Evolutionary conservation across 1,140 invertebrate species (phyloP).

Genomic region (Leucophenga varia): DNA sequence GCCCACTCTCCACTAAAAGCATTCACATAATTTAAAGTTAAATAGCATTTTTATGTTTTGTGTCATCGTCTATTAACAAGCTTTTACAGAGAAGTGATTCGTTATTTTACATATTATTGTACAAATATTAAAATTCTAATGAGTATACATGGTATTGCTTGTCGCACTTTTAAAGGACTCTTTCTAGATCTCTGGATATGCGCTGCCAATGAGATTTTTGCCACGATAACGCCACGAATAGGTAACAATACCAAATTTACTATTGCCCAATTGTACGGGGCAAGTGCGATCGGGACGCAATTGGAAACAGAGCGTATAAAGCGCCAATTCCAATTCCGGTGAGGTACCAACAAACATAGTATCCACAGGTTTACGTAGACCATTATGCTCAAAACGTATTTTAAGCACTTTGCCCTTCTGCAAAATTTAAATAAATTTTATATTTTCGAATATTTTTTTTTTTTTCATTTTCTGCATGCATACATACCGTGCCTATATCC

Average conservation of each 20-base stretch:
- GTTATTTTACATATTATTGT: too few relatives aligned
- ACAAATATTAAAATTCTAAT: too few relatives aligned
- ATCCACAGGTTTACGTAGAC: constrained; percentile 73
- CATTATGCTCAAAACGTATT: constrained; percentile 73
- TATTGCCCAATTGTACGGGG: constrained; percentile 69
- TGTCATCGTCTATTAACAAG: too few relatives aligned
- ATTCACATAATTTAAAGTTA: too few relatives aligned
- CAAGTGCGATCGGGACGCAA: constrained; percentile 70
- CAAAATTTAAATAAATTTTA: constrained; percentile 44
- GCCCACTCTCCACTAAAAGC: too few relatives aligned
- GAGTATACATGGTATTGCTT: too few relatives aligned
- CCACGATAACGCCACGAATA: constrained; percentile 72
- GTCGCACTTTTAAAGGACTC: too few relatives aligned
- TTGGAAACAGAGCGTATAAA: constrained; percentile 85
- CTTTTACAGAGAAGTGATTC: too few relatives aligned
- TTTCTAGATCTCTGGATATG: constrained; percentile 78
- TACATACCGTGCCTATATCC: constrained; percentile 70
- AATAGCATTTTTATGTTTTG: too few relatives aligned
- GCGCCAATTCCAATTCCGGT: constrained; percentile 88
- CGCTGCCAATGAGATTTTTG: constrained; percentile 76
- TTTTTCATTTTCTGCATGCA: background rate
- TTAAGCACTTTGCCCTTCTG: constrained; percentile 81
- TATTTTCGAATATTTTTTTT: background rate
- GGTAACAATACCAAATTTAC: constrained; percentile 71
- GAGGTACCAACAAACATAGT: constrained; percentile 87